Percentiles rank a stretch among this genome's conserved stretches.
Evolutionary conservation across 2,888 invertebrate genomes (phyloP).

Genomic region (Myathropa florea): DNA sequence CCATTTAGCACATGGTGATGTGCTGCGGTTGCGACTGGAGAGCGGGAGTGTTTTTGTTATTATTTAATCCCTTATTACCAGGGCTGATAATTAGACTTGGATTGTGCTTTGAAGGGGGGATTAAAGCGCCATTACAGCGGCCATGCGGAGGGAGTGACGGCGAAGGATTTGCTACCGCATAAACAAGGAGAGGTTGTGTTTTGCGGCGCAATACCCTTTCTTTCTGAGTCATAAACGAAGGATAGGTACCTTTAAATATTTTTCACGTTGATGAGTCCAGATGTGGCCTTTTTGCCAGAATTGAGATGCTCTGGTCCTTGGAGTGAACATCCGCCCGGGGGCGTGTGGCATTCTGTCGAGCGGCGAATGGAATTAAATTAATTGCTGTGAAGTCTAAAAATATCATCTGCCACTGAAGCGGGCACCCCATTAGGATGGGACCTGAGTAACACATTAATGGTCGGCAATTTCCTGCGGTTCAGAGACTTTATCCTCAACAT

Average conservation of each 20-base stretch:
- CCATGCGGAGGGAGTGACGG: not conserved
- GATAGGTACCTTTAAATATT: slow-evolving; percentile 28
- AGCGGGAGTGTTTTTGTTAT: slow-evolving; percentile 55
- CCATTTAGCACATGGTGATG: slow-evolving; percentile 67
- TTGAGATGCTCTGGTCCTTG: not conserved
- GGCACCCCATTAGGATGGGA: not conserved
- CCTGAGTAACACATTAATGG: too few species aligned
- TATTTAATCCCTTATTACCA: slow-evolving; percentile 63
- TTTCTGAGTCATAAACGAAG: not conserved
- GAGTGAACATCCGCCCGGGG: not conserved
- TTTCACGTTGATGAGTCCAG: slow-evolving; percentile 44
- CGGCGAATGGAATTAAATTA: slow-evolving; percentile 18
- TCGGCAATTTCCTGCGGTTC: too few species aligned
- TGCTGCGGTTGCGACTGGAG: slow-evolving; percentile 44
- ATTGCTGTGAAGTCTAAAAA: slow-evolving; percentile 27
- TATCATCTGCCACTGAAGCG: slow-evolving; percentile 11
- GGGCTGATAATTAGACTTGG: slow-evolving; percentile 59
- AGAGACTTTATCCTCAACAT: too few species aligned
- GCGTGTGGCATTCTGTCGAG: too few species aligned
- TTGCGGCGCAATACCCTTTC: not conserved
- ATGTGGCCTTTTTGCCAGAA: not conserved
- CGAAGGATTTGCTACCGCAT: slow-evolving; percentile 42
- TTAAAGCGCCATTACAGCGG: slow-evolving; percentile 40
- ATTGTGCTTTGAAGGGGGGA: slow-evolving; percentile 40
- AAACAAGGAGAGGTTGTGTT: slow-evolving; percentile 11